Evolutionary conservation across 2,113 vertebrate species (phyloP).

Genomic region (Centrocercus urophasianus): DNA sequence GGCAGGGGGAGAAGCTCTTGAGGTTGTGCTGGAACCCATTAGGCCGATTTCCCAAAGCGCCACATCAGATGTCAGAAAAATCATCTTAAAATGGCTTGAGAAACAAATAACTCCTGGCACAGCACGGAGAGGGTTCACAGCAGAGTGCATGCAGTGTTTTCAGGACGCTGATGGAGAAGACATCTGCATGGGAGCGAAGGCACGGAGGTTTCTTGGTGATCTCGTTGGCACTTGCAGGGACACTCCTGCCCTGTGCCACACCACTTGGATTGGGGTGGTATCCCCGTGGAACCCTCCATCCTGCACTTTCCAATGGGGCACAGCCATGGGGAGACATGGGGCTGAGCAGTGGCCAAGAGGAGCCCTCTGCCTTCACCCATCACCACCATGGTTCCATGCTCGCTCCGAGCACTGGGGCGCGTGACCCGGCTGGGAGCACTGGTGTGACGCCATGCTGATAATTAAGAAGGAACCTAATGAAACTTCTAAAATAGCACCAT

Average conservation of each 20-base stretch:
- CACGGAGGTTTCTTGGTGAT: not conserved
- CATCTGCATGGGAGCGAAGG: slow-evolving; percentile 28
- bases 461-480: slow-evolving; percentile 34
- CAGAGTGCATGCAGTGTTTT: not conserved
- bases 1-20: accelerated
- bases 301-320: accelerated
- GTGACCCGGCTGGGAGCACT: slow-evolving; percentile 8
- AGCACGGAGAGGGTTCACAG: not conserved
- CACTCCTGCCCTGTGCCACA: not conserved
- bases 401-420: not conserved
- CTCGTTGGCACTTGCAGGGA: not conserved
- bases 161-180: slow-evolving; percentile 29
- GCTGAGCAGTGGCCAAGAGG: not conserved
- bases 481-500: slow-evolving; percentile 41
- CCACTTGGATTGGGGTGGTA: not conserved
- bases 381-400: accelerated
- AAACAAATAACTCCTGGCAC: not conserved
- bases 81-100: slow-evolving; percentile 8
- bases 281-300: not conserved
- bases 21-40: not conserved
- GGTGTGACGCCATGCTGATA: not conserved
- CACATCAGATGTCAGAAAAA: slow-evolving; percentile 20
- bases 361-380: not conserved
- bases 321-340: not conserved
- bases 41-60: not conserved